Base-by-base conservation (phyloP, 64 coral and sea anemone species). In the Dendronephthya gigantea region DNA sequence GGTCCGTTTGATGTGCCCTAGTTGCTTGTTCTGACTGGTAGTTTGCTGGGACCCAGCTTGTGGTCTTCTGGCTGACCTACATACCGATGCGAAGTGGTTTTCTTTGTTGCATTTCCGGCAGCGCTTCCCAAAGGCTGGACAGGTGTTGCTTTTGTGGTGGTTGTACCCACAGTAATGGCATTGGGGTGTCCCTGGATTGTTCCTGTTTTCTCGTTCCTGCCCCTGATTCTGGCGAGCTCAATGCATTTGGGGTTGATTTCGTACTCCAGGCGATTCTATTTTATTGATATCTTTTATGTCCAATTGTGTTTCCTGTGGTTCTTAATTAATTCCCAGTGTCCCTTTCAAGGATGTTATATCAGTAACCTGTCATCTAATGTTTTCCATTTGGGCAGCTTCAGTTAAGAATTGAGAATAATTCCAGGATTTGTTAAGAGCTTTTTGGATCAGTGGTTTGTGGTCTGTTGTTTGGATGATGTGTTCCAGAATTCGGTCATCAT, bases 71-170 rank as follows among this genome's bases (percentile, higher is more conserved):
- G 51, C 72, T 65, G 87, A 56, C 39, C n/a, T 48, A 43, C 81
- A 89, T 62, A 89, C 87, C 83, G 87, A 89, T 83, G 81, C 34
- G 50, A 83, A 68, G 3, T 83, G 55, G 87, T 83, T 83, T 31
- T 49, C 49, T 88, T 88, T 89, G 9, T 83, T 83, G 49, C 79
- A 83, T 14, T n/a, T 89, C 39, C 56, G n/a, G 81, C 76, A 89
- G 38, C 56, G 59, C 59, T 89, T 83, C 23, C 87, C 87, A 35
- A 83, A 83, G 82, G 87, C 87, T 83, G 87, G 87, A 40, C 87
- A 89, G 81, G 34, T 75, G 36, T 89, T 81, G 6, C 56, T 35
- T 49, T 62, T 40, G 39, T 83, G 79, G 48, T 89, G 87, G 76
- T 39, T 13, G 79, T 83, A 83, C 82, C 50, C 87, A 89, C 87